Evolutionary conservation across 2,797 vertebrate genomes (phyloP).

Genomic region (Syngnathus rostellatus): DNA sequence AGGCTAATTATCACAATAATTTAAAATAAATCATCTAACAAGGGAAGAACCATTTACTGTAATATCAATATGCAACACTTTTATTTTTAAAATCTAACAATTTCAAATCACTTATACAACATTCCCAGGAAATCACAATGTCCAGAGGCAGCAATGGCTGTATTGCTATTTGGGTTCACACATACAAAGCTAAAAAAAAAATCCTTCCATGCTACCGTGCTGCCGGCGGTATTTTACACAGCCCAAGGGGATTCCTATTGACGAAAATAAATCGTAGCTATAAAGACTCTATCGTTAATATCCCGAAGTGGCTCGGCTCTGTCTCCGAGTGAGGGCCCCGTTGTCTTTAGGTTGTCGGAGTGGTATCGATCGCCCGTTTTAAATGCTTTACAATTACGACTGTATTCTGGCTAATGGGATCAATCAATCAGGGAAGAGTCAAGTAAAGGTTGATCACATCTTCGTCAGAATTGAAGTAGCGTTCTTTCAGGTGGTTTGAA

Average conservation of each 20-base stretch:
- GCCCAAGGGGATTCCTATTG: conserved; percentile 14
- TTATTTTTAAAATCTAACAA: too few relatives aligned
- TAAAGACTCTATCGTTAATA: conserved; percentile 42
- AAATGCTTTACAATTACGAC: conserved; percentile 22
- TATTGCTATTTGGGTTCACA: too few relatives aligned
- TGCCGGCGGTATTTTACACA: conserved; percentile 6
- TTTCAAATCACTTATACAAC: neutral
- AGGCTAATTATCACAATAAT: too few relatives aligned
- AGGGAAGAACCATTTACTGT: too few relatives aligned
- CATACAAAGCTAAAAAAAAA: too few relatives aligned
- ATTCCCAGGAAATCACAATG: neutral
- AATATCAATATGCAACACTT: too few relatives aligned
- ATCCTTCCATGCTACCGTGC: neutral
- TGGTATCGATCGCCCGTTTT: conserved; percentile 41
- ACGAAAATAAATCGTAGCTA: conserved; percentile 33
- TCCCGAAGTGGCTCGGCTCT: conserved; percentile 43
- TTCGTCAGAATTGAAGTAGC: neutral
- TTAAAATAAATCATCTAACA: too few relatives aligned
- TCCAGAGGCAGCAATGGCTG: neutral
- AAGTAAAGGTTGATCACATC: conserved; percentile 7
- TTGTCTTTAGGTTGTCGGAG: conserved; percentile 25
- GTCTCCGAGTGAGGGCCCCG: conserved; percentile 11
- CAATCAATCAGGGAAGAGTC: conserved; percentile 8
- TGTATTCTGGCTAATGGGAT: conserved; percentile 19
- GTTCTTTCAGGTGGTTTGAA: neutral